A percentile compares a stretch with the other conserved stretches of the same genome.
Evolutionary conservation across 1,140 invertebrate species (phyloP).

Genomic region (Drosophila quadrilineata): DNA sequence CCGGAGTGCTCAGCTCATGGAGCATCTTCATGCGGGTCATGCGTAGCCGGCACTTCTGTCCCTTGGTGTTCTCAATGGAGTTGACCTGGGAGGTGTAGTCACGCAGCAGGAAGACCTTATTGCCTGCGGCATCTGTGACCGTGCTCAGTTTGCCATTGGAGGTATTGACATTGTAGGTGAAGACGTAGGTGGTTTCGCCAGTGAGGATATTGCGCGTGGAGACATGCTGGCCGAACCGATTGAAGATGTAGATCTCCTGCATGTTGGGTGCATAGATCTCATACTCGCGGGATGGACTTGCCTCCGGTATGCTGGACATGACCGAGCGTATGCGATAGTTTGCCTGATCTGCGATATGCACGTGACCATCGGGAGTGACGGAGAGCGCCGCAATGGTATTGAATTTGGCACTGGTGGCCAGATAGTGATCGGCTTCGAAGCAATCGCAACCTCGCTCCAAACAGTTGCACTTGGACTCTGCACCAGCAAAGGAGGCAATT

Average conservation of each 20-base stretch:
- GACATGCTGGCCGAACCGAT: constrained; percentile 96
- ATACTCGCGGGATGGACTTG: constrained; percentile 91
- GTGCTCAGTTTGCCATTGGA: constrained; percentile 96
- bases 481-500: constrained; percentile 95
- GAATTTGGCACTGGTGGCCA: constrained; percentile 95
- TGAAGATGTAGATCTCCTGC: constrained; percentile 97
- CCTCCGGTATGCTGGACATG: constrained; percentile 94
- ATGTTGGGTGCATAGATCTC: constrained; percentile 97
- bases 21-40: constrained; percentile 95
- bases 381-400: constrained; percentile 96
- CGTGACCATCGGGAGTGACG: constrained; percentile 95
- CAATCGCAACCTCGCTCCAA: constrained; percentile 94
- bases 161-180: constrained; percentile 97
- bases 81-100: constrained; percentile 95
- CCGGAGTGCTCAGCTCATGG: constrained; percentile 92
- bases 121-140: constrained; percentile 95
- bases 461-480: constrained; percentile 97
- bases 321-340: constrained; percentile 95
- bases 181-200: constrained; percentile 94
- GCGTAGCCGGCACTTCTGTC: constrained; percentile 93
- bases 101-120: constrained; percentile 93
- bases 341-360: constrained; percentile 97
- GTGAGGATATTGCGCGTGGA: constrained; percentile 96
- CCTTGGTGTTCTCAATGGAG: constrained; percentile 96
- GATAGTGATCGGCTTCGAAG: constrained; percentile 94